Evolutionary conservation across 2,888 invertebrate species (phyloP).

Genomic region (Drosophila affinis): DNA sequence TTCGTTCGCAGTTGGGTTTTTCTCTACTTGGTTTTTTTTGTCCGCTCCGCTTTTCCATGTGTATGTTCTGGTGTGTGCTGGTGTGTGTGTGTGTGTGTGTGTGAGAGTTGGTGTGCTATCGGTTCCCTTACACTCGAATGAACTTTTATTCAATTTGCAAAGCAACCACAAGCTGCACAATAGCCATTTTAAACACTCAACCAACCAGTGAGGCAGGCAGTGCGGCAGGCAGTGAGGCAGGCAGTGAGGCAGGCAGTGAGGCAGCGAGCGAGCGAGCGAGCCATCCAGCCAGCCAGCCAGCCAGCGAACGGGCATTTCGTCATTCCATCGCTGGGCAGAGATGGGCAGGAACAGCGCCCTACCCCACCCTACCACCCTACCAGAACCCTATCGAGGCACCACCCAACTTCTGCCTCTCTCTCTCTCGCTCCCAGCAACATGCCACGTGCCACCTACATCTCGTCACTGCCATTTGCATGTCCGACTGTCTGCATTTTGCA

Average conservation of each 20-base stretch:
- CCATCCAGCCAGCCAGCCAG: slow-evolving; percentile 18
- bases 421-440: neutral
- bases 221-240: slow-evolving; percentile 24
- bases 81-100: slow-evolving; percentile 29
- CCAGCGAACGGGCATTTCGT: slow-evolving; percentile 70
- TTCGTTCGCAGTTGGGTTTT: slow-evolving; percentile 60
- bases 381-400: slow-evolving; percentile 8
- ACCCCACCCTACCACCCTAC: neutral
- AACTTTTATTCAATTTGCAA: slow-evolving; percentile 81
- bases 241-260: slow-evolving; percentile 33
- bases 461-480: slow-evolving; percentile 71
- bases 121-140: slow-evolving; percentile 80
- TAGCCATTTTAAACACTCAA: slow-evolving; percentile 75
- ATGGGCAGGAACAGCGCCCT: slow-evolving; percentile 7
- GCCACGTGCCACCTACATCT: slow-evolving; percentile 31
- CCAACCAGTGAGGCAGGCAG: slow-evolving; percentile 56
- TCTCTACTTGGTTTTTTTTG: slow-evolving; percentile 17
- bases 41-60: slow-evolving; percentile 35
- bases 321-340: slow-evolving; percentile 48
- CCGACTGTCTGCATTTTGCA: slow-evolving; percentile 63
- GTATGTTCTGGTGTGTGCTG: neutral
- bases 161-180: slow-evolving; percentile 81
- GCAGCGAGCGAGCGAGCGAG: slow-evolving; percentile 19
- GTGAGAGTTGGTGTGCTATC: slow-evolving; percentile 68
- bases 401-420: neutral